Evolutionary conservation across 2,113 vertebrate species (phyloP).

Genomic region (Columbina picui): DNA sequence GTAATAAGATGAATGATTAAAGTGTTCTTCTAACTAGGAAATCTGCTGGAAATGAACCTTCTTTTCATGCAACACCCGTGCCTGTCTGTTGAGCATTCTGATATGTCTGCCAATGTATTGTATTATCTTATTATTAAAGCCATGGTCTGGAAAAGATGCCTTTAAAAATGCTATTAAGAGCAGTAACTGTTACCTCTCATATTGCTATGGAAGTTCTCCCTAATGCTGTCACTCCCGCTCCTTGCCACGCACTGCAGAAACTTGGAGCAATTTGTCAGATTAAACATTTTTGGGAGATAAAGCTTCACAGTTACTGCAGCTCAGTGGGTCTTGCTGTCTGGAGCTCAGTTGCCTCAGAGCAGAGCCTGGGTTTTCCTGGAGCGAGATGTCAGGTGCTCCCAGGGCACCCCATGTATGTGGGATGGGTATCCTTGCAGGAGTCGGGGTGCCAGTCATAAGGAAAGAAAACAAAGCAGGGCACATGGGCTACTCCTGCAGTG

Average conservation of each 20-base stretch:
- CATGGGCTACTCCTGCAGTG: accelerated
- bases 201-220: neutral
- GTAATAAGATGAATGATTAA: neutral
- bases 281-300: neutral
- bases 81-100: neutral
- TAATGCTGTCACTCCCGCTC: neutral
- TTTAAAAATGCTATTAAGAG: neutral
- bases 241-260: neutral
- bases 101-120: neutral
- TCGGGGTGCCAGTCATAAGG: neutral
- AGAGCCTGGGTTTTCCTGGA: neutral
- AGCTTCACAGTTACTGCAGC: neutral
- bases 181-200: neutral
- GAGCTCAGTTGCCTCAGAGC: neutral
- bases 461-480: neutral
- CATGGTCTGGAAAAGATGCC: neutral
- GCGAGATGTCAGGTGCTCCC: neutral
- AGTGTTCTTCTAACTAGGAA: neutral
- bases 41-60: neutral
- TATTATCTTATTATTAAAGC: neutral
- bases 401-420: accelerated
- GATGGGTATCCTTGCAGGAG: neutral
- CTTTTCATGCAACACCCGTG: neutral
- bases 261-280: neutral
- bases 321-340: neutral